These are phyloP conservation scores for Hemitrygon akajei DNA, from an alignment of 2,797 vertebrate genomes.

Conservation along the genomic window DNA sequence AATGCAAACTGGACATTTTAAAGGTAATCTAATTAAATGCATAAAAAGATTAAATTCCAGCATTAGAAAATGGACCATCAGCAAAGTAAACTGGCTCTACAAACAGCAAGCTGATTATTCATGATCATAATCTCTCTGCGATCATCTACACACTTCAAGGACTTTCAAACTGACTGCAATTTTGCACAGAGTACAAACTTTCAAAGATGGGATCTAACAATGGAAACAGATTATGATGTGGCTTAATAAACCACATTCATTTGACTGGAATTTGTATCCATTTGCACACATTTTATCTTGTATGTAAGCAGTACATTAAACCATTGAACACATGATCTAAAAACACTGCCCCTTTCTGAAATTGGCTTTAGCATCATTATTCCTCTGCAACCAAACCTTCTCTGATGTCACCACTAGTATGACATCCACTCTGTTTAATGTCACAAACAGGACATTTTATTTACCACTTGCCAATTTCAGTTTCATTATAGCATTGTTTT, in stretches of 20 bases:
- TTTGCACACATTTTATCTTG: too few relatives aligned
- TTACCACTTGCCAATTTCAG: too few relatives aligned
- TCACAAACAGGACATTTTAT: too few relatives aligned
- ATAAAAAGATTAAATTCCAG: background rate
- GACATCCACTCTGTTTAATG: too few relatives aligned
- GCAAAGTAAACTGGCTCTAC: background rate
- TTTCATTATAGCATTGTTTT: too few relatives aligned
- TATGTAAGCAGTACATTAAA: too few relatives aligned
- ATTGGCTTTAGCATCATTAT: too few relatives aligned
- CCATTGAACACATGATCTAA: too few relatives aligned
- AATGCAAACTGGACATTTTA: background rate
- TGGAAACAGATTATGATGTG: background rate
- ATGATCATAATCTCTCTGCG: background rate
- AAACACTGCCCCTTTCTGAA: too few relatives aligned
- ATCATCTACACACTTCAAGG: background rate
- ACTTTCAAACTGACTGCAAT: background rate
- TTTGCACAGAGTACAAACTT: background rate
- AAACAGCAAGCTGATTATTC: background rate
- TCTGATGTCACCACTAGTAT: too few relatives aligned
- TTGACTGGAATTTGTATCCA: too few relatives aligned
- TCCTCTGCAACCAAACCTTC: too few relatives aligned
- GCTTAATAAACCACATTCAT: background rate
- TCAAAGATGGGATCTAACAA: background rate
- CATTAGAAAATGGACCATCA: background rate
- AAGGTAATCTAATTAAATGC: background rate